phyloP scores from a whole-genome alignment of 2,888 invertebrate genomes.

The Agrochola macilenta region DNA sequence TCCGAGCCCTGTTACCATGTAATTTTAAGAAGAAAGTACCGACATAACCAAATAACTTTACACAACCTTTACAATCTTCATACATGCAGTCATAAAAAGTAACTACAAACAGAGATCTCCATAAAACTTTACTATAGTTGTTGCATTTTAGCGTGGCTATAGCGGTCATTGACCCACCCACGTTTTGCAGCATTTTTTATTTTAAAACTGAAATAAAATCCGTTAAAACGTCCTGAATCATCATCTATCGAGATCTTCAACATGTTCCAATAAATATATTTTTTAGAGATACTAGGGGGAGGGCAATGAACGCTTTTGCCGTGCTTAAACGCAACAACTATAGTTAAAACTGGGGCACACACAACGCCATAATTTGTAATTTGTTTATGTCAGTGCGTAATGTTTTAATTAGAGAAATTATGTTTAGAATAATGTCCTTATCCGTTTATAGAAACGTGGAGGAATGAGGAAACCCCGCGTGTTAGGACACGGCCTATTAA shows the following conservation, averaged over 20 bases:
- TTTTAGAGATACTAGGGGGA: too few species aligned
- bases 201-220: too few species aligned
- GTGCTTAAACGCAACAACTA: too few species aligned
- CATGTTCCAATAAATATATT: too few species aligned
- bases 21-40: neutral
- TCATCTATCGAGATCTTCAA: too few species aligned
- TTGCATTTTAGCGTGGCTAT: neutral
- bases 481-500: neutral
- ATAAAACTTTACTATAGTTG: slow-evolving; percentile 1
- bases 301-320: too few species aligned
- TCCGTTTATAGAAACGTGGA: neutral
- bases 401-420: neutral
- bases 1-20: neutral
- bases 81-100: slow-evolving; percentile 11
- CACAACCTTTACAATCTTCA: slow-evolving; percentile 5
- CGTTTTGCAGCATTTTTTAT: neutral
- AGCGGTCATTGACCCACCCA: neutral
- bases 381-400: neutral
- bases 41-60: neutral
- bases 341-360: slow-evolving; percentile 2
- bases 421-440: neutral
- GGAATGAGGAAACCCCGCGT: neutral
- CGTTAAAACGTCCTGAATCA: too few species aligned
- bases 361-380: neutral
- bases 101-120: slow-evolving; percentile 2